Conservation (phyloP, 2,113 vertebrate species). For the Nanorana parkeri region DNA sequence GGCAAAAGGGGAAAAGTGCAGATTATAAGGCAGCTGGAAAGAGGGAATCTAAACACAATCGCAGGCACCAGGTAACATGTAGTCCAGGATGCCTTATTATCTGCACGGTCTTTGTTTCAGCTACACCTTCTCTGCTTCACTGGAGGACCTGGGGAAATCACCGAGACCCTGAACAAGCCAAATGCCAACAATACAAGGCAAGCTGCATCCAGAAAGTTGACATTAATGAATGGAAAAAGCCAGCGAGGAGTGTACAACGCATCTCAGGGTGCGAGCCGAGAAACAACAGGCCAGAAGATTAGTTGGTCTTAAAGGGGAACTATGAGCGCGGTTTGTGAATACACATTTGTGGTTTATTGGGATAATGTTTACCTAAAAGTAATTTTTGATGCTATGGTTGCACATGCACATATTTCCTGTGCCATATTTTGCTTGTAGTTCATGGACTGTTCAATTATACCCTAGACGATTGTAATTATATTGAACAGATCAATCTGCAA, state of each 20-base stretch:
- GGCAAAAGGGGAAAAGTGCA: background rate
- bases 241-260: slow-evolving; percentile 9
- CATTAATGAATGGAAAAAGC: slow-evolving; percentile 40
- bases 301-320: too few species aligned
- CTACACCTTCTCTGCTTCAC: slow-evolving; percentile 12
- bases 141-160: slow-evolving; percentile 35
- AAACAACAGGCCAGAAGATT: too few species aligned
- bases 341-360: too few species aligned
- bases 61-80: slow-evolving; percentile 3
- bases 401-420: too few species aligned
- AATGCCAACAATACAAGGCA: slow-evolving; percentile 18
- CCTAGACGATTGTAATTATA: too few species aligned
- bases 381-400: too few species aligned
- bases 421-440: too few species aligned
- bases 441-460: too few species aligned
- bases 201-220: slow-evolving; percentile 16
- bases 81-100: background rate
- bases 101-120: background rate
- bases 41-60: background rate
- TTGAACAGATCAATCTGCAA: too few species aligned
- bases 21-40: background rate
- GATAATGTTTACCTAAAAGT: too few species aligned
- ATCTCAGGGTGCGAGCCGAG: background rate
- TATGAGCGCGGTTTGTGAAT: too few species aligned
- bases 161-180: slow-evolving; percentile 30